Evolutionary conservation across 2,113 vertebrate species (phyloP).

Genomic region (Lonchura striata): DNA sequence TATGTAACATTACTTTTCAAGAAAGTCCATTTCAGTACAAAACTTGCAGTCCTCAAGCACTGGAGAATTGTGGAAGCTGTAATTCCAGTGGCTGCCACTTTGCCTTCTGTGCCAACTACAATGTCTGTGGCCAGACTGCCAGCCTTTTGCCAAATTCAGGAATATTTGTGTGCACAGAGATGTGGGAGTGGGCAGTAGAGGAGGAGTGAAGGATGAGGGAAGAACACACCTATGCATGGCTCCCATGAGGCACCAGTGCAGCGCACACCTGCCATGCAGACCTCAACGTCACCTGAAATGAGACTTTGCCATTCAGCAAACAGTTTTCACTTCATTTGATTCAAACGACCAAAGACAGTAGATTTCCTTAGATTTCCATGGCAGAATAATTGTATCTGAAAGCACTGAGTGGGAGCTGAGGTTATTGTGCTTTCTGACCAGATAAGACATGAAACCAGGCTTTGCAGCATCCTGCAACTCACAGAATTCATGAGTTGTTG

Average conservation of each 20-base stretch:
- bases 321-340: not conserved
- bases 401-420: not conserved
- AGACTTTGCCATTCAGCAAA: not conserved
- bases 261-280: not conserved
- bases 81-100: not conserved
- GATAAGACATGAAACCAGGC: not conserved
- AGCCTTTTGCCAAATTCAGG: not conserved
- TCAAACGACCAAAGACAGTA: not conserved
- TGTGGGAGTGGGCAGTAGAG: not conserved
- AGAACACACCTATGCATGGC: fast-evolving
- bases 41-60: not conserved
- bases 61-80: not conserved
- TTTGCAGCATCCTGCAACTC: not conserved
- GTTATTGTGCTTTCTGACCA: not conserved
- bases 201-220: not conserved
- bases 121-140: not conserved
- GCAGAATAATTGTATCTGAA: not conserved
- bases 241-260: too few relatives aligned
- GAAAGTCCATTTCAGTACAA: not conserved
- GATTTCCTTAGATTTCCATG: not conserved
- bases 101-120: not conserved
- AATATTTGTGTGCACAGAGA: not conserved
- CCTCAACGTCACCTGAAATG: not conserved
- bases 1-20: not conserved
- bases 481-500: not conserved